Base-by-base conservation (phyloP, 2,888 invertebrate species). In the Colletes collaris region DNA sequence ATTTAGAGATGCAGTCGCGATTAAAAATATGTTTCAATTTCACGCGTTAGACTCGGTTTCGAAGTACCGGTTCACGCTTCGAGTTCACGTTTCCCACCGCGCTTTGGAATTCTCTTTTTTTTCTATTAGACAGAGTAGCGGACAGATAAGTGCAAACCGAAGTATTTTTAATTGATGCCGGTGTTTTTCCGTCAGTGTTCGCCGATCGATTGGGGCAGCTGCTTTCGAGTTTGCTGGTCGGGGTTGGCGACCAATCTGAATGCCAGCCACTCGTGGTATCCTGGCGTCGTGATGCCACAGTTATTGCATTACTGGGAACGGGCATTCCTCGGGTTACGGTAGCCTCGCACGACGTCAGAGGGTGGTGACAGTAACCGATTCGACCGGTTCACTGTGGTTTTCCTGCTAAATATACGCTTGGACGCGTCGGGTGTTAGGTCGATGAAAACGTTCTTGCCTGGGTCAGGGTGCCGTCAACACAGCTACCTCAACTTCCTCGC, bases 271-370 rank as follows among this genome's bases (percentile, higher is more conserved):
- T 82, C 84, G 84, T 84, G 86, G 87, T 84, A 86, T 86, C 79
- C 86, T 81, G 83, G 74, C 79, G 77, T 82, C 81, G 83, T 84
- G 86, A 85, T 84, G 82, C 86, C 87, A 85, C 86, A 84, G 86
- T 87, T 86, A 86, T 86, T 86, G 86, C 86, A 86, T 86, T 86
- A 86, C 86, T 79, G 82, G 80, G 77, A 79, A 87, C 87, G 81
- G 78, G 84, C 84, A 85, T 87, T 87, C 86, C 87, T 78, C 76
- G 75, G 84, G 82, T 83, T 85, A 69, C 72, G 71, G 67, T 56
- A 59, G 74, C 74, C 71, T 75, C 73, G 66, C 59, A 67, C 62
- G 71, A 75, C 76, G 76, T 75, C 86, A 74, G 52, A 59, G 79
- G 71, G 55, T 73, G 67, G 69, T 71, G 83, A 81, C 79, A 75